A percentile compares a stretch with the other conserved stretches of the same genome.
Evolutionary conservation across 2,888 invertebrate genomes (phyloP).

Genomic region (Callosobruchus maculatus): DNA sequence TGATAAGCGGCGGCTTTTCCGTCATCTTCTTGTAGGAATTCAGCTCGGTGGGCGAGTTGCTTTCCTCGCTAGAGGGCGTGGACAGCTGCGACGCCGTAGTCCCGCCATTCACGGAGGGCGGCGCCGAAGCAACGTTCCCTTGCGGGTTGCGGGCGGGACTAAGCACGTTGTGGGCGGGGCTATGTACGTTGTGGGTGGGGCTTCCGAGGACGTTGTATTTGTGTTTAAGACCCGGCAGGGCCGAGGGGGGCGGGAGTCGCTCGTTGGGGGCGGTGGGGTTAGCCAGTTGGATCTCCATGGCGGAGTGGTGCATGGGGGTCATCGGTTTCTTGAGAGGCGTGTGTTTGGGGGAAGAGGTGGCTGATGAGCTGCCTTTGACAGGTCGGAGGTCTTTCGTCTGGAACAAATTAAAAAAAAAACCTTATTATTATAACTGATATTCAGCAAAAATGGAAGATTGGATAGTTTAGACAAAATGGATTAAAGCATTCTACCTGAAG

Average conservation of each 20-base stretch:
- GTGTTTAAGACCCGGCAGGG: constrained; percentile 66
- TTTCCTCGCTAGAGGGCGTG: constrained; percentile 76
- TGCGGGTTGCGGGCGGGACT: neutral
- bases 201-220: constrained; percentile 47
- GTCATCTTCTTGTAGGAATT: constrained; percentile 79
- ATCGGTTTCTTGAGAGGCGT: neutral
- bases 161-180: constrained; percentile 6
- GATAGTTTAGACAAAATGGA: too few species aligned
- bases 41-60: constrained; percentile 82
- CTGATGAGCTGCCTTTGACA: constrained; percentile 10
- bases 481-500: too few species aligned
- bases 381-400: constrained; percentile 48
- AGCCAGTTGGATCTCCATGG: constrained; percentile 54
- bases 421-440: too few species aligned
- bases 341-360: neutral
- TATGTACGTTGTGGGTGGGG: constrained; percentile 20
- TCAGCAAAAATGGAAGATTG: too few species aligned
- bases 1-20: constrained; percentile 77
- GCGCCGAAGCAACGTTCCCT: neutral
- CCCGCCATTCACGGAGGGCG: constrained; percentile 14
- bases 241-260: constrained; percentile 57
- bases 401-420: constrained; percentile 18
- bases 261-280: constrained; percentile 51
- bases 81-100: constrained; percentile 52
- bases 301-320: neutral